Base-by-base conservation (phyloP, 2,113 vertebrate species). In the Chaenogobius annularis region DNA sequence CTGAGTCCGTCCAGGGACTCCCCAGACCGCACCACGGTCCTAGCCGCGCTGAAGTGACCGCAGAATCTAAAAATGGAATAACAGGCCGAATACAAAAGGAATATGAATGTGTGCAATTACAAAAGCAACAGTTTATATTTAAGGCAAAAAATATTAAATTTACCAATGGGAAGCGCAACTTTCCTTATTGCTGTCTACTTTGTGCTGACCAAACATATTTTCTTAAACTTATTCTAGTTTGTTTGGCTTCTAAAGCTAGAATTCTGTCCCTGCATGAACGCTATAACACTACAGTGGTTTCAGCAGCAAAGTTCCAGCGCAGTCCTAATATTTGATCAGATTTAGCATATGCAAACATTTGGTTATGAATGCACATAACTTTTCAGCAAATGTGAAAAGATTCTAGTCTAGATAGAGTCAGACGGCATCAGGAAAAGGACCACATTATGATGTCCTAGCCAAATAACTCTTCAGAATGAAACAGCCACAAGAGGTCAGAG, bases 241-340 rank as follows among this genome's bases (percentile, higher is more conserved):
- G 74, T 86, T 82, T 78, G 68, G 69, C 48, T 76, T 37, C 35
- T 77, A 80, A 82, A 78, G 15, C 46, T 52, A 20, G 61, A 68
- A 40, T 79, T 54, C 52, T 26, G n/a, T 13, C 43, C 40, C 69
- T 68, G 40, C 68, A 54, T 70, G 72, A 56, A 63, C 65, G 78
- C 52, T 37, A 44, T n/a, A 12, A 48, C 22, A 66, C 31, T 72
- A 26, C 58, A 69, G 63, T 65, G 59, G 84, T 83, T 71, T 61
- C 56, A 59, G 79, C 64, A 46, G 75, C 23, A 65, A 67, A 66
- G 46, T 66, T 75, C 62, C 70, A 73, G 71, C 59, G 75, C 80
- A 59, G 59, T 79, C 58, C 74, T 78, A 79, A 70, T 81, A 65
- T 89, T 83, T 86, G 78, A 83, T 86, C 78, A 83, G 70, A 78